phyloP scores from a whole-genome alignment of 1,140 invertebrate genomes.

The Pristionchus pacificus region DNA sequence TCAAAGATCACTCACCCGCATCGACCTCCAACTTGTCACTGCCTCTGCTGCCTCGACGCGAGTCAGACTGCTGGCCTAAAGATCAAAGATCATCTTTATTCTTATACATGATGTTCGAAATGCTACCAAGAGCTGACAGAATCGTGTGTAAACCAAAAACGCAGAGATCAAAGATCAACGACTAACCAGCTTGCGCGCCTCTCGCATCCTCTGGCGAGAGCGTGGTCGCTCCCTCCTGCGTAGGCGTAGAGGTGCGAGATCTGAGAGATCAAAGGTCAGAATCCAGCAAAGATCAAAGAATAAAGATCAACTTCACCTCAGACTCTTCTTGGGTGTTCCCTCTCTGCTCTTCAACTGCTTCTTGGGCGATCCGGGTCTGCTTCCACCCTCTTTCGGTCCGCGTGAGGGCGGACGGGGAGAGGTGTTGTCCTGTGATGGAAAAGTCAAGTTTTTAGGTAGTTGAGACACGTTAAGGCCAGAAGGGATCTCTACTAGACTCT shows the following conservation, averaged over 20 bases:
- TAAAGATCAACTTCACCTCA: slow-evolving; percentile 5
- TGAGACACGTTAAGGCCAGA: background rate
- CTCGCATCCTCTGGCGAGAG: slow-evolving; percentile 35
- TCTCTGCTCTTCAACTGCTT: slow-evolving; percentile 39
- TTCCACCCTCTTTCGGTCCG: slow-evolving; percentile 22
- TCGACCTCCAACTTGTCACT: slow-evolving; percentile 39
- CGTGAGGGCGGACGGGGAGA: slow-evolving; percentile 27
- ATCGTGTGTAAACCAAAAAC: too few species aligned
- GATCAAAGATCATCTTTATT: too few species aligned
- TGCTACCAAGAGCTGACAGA: too few species aligned
- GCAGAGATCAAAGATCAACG: too few species aligned
- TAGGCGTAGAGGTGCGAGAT: slow-evolving; percentile 52
- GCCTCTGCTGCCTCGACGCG: slow-evolving; percentile 11
- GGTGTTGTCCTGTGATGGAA: slow-evolving; percentile 19
- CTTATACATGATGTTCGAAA: too few species aligned
- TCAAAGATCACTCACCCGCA: slow-evolving; percentile 22
- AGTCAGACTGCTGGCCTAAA: too few species aligned
- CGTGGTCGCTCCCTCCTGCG: slow-evolving; percentile 35
- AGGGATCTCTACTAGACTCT: too few species aligned
- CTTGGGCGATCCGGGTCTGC: slow-evolving; percentile 46
- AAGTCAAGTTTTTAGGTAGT: too few species aligned
- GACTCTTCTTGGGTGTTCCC: slow-evolving; percentile 21
- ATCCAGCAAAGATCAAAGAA: too few species aligned
- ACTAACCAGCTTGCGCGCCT: too few species aligned
- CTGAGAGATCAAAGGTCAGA: too few species aligned